Conservation (phyloP, 2,797 vertebrate species). For the Sciurus vulgaris region DNA sequence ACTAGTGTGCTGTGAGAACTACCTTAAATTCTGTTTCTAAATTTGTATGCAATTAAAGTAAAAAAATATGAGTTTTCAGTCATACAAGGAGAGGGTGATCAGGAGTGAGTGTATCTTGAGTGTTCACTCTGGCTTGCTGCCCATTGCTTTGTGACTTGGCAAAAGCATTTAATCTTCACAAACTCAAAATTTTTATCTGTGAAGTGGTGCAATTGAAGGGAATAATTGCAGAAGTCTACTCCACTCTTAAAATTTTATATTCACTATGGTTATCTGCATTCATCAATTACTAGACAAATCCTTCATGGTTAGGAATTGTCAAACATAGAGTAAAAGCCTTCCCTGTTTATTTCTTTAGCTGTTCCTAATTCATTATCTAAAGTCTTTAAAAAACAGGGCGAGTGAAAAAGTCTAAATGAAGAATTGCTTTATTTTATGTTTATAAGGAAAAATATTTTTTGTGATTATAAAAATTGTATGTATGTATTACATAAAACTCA, state of each 20-base stretch:
- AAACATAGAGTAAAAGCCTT: neutral
- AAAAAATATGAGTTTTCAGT: neutral
- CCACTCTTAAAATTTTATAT: neutral
- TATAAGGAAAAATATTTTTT: conserved; percentile 54
- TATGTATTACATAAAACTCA: neutral
- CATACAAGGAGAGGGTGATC: neutral
- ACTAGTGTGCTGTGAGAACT: neutral
- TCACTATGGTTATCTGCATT: neutral
- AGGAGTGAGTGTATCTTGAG: neutral
- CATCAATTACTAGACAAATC: neutral
- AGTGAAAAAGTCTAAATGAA: neutral
- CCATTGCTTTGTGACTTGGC: neutral
- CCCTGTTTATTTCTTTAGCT: conserved; percentile 3
- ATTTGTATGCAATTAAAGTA: neutral
- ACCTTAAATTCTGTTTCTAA: conserved; percentile 4
- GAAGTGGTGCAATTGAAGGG: conserved; percentile 4
- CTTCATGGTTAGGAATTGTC: neutral
- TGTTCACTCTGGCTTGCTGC: conserved; percentile 1
- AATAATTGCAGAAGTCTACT: neutral
- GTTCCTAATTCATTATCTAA: neutral
- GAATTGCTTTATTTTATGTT: neutral
- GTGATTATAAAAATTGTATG: neutral
- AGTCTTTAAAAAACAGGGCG: neutral
- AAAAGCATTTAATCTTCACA: conserved; percentile 15
- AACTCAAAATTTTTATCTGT: neutral